Conservation (phyloP, 2,113 vertebrate genomes). For the Macquaria australasica region DNA sequence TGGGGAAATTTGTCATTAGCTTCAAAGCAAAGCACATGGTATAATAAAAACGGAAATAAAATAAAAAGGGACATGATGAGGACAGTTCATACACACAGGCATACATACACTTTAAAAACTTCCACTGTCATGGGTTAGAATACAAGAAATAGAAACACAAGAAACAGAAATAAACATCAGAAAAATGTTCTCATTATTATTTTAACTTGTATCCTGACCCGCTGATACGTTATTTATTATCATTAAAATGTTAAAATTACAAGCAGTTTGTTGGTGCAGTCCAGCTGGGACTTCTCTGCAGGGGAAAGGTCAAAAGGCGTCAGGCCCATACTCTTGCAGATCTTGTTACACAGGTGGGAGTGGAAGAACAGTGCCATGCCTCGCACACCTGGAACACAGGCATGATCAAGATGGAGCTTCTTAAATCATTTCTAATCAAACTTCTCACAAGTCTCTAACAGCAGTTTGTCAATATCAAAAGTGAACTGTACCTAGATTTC, state of each 20-base stretch:
- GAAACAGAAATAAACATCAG: too few species aligned
- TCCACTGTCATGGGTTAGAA: too few species aligned
- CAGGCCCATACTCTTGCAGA: slow-evolving; percentile 95
- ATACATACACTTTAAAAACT: too few species aligned
- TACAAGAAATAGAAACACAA: too few species aligned
- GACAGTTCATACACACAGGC: too few species aligned
- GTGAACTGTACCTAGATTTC: slow-evolving; percentile 90
- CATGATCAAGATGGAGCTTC: background rate
- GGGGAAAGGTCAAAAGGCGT: slow-evolving; percentile 92
- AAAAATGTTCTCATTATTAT: too few species aligned
- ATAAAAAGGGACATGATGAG: too few species aligned
- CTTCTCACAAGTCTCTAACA: background rate
- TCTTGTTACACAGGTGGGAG: slow-evolving; percentile 96
- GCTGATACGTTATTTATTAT: background rate
- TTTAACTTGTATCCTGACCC: background rate
- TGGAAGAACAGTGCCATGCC: slow-evolving; percentile 99
- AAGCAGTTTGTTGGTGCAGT: slow-evolving; percentile 91
- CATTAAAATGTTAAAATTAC: slow-evolving; percentile 76
- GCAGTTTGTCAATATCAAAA: background rate
- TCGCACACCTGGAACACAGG: slow-evolving; percentile 88
- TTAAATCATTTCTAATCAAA: background rate
- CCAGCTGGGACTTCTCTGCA: slow-evolving; percentile 87
- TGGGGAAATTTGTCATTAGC: too few species aligned
- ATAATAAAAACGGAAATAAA: too few species aligned
- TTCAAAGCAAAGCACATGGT: too few species aligned